Base-by-base conservation (phyloP, 2,888 invertebrate species). In the Silvanus unidentatus region DNA sequence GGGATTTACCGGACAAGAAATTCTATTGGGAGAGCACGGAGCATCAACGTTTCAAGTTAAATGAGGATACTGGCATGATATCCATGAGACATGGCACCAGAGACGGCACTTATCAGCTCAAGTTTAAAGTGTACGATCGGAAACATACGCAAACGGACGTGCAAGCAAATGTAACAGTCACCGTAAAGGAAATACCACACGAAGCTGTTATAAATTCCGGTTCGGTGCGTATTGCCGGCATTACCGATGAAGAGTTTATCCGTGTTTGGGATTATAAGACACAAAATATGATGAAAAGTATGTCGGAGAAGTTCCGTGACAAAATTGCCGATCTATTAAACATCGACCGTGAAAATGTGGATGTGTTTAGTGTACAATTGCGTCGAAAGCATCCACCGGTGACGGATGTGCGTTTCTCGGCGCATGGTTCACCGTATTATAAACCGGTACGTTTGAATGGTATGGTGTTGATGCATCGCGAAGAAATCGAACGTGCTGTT, bases 1-100 rank as follows among this genome's bases (percentile, higher is more conserved):
- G 98, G 98, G 99, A 99, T 74, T 75, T 96, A 52, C 91, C 90
- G 0, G 97, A 98, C 70, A 99, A 99, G 72, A 93, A 90, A 63
- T 99, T 96, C 76, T 92, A 90, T 67, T 95, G 94, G 92, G 92
- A 92, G 65, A 82, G 82, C 37, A 81, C 81, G 40, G 89, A 90
- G 66, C 91, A 93, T 75, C 85, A 88, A 1, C 51, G 60, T 16
- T 95, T 95, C 69, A 88, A 86, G 49, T 74, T 97, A 16, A 88
- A 95, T 67, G 87, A 89, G 69, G 89, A 92, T 65, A 88, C 90
- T 0, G 97, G 97, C 12, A 91, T 93, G 88, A 88, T 99, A 58
- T 90, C 88, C 50, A 97, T 98, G 95, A 84, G 84, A 63, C 90
- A 91, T 54, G 91, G 91, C 48, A 94, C 95, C 1, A 82, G 86